Base-by-base conservation (phyloP, 2,888 invertebrate species). In the Pecten maximus region DNA sequence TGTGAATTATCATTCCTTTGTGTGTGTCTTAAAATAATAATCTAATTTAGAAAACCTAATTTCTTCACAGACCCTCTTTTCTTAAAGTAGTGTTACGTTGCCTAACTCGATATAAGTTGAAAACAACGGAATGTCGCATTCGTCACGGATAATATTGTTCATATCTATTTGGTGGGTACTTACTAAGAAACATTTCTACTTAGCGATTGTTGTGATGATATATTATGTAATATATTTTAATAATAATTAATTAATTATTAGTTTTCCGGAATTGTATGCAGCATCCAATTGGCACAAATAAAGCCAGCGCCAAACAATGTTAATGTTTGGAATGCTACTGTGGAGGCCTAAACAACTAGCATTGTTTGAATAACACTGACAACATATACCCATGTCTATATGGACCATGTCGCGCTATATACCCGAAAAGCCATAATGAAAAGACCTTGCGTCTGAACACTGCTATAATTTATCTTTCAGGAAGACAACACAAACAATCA, bases 1-100 rank as follows among this genome's bases (percentile, higher is more conserved):
- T 28, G 12, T 74, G 28, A 74, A 74, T 74, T 74, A 74, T 74
- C 74, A 74, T 74, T 74, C 74, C 74, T 74, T 74, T 74, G 74
- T 28, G 74, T 60, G n/a, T 74, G 74, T 74, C 28, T 28, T 74
- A 23, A n/a, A 12, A 35, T 74, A 74, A 74, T 74, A 74, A 74
- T 74, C 74, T 74, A 74, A 74, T 74, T 74, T 2, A 35, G 35
- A 28, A 74, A 28, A 35, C 74, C 74, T 74, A 28, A 74, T 74
- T 74, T 74, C 74, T 35, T 28, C 60, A 60, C 74, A 35, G 74
- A 35, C 74, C 28, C 74, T 12, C 74, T 74, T 74, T 74, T 35
- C 23, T 16, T 35, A 28, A 28, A 35, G 35, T 35, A 35, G 74
- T 74, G 74, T 74, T 74, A 28, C 6, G 19, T 54, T 54, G 50